phyloP scores from a whole-genome alignment of 2,888 invertebrate species.

The Conistra vaccinii region DNA sequence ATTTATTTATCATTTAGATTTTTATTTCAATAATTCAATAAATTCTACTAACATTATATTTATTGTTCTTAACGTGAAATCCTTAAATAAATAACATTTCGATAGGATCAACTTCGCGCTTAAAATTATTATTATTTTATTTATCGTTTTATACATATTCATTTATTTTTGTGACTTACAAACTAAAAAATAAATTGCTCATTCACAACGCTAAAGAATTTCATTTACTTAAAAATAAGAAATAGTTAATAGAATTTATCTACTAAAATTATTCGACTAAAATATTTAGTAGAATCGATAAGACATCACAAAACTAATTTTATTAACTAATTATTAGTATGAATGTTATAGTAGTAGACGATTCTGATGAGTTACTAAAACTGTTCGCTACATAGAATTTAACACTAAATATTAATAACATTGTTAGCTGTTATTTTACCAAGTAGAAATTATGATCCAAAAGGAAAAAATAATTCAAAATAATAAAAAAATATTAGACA shows the following conservation, averaged over 20 bases:
- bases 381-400: constrained; percentile 25
- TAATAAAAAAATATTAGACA: constrained; percentile 2
- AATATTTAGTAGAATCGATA: constrained; percentile 34
- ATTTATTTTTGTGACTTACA: constrained; percentile 60
- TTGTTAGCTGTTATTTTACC: constrained; percentile 12
- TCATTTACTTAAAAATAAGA: constrained; percentile 53
- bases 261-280: constrained; percentile 46
- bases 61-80: constrained; percentile 68
- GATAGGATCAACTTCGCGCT: constrained; percentile 70
- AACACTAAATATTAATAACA: constrained; percentile 16
- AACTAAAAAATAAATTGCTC: constrained; percentile 69
- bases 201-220: constrained; percentile 71
- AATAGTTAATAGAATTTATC: constrained; percentile 28
- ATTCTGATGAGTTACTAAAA: constrained; percentile 34
- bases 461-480: constrained; percentile 11
- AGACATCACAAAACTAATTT: constrained; percentile 43
- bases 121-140: constrained; percentile 52
- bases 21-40: constrained; percentile 80
- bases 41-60: constrained; percentile 75
- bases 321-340: constrained; percentile 22
- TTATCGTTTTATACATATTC: constrained; percentile 48
- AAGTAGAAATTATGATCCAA: constrained; percentile 16
- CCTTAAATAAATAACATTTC: constrained; percentile 75
- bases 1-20: constrained; percentile 41
- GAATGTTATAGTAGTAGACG: constrained; percentile 9